Base-by-base conservation (phyloP, 2,113 vertebrate species). In the Verasper variegatus region DNA sequence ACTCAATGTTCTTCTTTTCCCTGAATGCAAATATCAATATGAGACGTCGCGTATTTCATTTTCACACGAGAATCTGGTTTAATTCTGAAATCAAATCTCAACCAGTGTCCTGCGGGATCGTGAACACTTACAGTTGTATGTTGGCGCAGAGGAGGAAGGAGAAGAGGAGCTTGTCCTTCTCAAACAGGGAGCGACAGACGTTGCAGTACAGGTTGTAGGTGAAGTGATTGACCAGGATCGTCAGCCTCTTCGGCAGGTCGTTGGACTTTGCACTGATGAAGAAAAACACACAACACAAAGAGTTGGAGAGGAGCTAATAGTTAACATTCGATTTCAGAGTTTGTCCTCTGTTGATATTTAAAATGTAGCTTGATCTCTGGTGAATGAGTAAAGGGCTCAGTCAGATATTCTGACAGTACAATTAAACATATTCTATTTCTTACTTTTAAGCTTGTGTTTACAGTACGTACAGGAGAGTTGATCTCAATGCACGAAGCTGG, bases 151-250 rank as follows among this genome's bases (percentile, higher is more conserved):
- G 92, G 54, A 99, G 90, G 90, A 99, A 98, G 0, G 97, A 98
- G 92, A 99, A 99, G 60, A 99, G 92, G 31, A 99, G 93, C 89
- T 99, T 99, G 90, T 99, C 97, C 42, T 95, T 98, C 89, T 99
- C 97, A 86, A 99, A 99, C 13, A 99, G 93, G 1, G 98, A 99
- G 20, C 97, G 96, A 72, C 98, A 99, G 63, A 99, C 95, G 8
- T 98, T 98, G 92, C 96, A 97, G 89, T 98, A 99, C 69, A 99
- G 93, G 55, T 96, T 98, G 88, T 97, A 98, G 1, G 96, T 99
- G 86, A 99, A 99, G 91, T 98, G 95, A 79, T 96, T 95, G 31
- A 92, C 97, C 59, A 99, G 93, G 83, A 96, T 96, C 35, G 92
- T 91, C 52, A 99, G 95, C 65, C 97, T 94, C 81, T 95, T 96